A percentile compares a stretch with the other conserved stretches of the same genome.
Evolutionary conservation across 2,113 vertebrate species (phyloP).

Genomic region (Sus scrofa): DNA sequence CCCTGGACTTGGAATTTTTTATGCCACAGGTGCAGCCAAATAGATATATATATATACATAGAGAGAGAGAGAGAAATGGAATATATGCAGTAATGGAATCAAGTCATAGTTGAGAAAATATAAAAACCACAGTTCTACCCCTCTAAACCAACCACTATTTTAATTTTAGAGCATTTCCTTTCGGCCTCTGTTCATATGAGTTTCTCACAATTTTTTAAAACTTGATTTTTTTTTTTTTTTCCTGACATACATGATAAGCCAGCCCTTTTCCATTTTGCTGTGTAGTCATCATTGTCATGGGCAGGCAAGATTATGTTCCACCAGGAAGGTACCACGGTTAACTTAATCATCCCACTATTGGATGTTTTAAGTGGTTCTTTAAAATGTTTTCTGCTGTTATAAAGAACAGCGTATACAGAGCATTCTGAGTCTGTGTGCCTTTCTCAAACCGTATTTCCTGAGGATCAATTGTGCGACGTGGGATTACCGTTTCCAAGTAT

Average conservation of each 20-base stretch:
- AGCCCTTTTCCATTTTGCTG: constrained; percentile 9
- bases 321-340: neutral
- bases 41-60: no score
- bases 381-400: neutral
- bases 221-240: neutral
- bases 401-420: neutral
- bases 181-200: neutral
- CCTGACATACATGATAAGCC: neutral
- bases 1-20: no score
- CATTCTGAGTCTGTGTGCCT: neutral
- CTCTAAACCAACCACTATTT: constrained; percentile 36
- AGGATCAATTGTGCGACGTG: constrained; percentile 33
- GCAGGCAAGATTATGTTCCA: neutral
- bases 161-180: constrained; percentile 59
- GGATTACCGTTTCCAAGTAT: constrained; percentile 11
- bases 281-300: neutral
- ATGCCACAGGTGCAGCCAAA: no score
- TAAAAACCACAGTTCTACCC: constrained; percentile 26
- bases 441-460: constrained; percentile 46
- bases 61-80: no score
- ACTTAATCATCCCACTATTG: neutral
- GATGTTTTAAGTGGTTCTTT: neutral
- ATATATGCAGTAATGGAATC: constrained; percentile 58
- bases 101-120: constrained; percentile 56
- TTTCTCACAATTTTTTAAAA: constrained; percentile 41